These are phyloP conservation scores for Heptranchias perlo DNA, from an alignment of 2,113 vertebrate genomes.

Conservation along the genomic window DNA sequence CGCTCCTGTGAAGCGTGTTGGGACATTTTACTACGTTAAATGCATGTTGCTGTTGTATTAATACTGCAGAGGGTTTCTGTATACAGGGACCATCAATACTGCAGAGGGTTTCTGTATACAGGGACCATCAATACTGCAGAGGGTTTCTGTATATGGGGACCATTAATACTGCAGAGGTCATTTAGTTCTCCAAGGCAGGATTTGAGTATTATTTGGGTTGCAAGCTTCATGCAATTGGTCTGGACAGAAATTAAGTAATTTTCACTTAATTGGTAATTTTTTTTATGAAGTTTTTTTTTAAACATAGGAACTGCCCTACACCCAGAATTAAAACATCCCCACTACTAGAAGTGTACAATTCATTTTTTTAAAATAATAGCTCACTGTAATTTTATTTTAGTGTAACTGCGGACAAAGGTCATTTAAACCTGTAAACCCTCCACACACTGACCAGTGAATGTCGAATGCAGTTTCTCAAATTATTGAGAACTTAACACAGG, in stretches of 20 bases:
- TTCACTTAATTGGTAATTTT: background rate
- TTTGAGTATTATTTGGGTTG: background rate
- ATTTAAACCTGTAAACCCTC: background rate
- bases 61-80: background rate
- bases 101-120: background rate
- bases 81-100: background rate
- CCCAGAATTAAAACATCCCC: background rate
- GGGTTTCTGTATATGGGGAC: background rate
- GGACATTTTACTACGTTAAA: background rate
- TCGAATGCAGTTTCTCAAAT: no score
- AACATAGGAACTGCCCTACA: background rate
- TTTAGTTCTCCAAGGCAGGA: background rate
- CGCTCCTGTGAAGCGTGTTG: background rate
- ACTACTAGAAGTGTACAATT: background rate
- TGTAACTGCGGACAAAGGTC: background rate
- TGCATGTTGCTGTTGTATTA: background rate
- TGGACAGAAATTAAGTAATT: background rate
- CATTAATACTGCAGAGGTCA: background rate
- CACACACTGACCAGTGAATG: background rate
- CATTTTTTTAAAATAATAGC: background rate
- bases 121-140: background rate
- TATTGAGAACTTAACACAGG: background rate
- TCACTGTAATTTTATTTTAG: background rate
- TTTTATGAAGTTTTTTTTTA: background rate
- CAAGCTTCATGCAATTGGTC: background rate